Base-by-base conservation (phyloP, 2,797 vertebrate species). In the Microctenopoma lineatum region DNA sequence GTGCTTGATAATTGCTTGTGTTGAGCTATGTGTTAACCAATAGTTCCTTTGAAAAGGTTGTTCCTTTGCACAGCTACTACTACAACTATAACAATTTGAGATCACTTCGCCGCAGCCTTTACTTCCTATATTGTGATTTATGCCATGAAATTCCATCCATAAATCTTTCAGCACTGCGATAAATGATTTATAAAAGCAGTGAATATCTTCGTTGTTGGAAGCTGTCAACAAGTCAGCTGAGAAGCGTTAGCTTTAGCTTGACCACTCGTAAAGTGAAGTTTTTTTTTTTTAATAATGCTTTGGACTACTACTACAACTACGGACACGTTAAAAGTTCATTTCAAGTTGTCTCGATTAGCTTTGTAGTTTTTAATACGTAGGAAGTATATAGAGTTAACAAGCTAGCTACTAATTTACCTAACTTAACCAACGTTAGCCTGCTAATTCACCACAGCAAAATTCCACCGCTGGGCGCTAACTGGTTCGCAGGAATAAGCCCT, bases 361-460 rank as follows among this genome's bases (percentile, higher is more conserved):
- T 29, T 21, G 21, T 1, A 15, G 45, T 50, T 42, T 34, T 53
- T 63, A 44, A 59, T 70, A 34, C 34, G 29, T 21, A 21, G 21
- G 21, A 21, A 67, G 12, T 44, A 44, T n/a, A 4, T 44, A 16
- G 3, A 41, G 16, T 16, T 80, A 70, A 70, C 79, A 45, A 11
- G 63, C 60, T 77, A 75, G 68, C 68, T 51, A 60, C 57, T 62
- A 69, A 65, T 45, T 25, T 34, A 59, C 72, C 52, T 72, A 65
- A 52, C 27, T 52, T 62, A 59, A 41, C 61, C 66, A 2, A 14
- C 36, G 29, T 42, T 71, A 66, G 64, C 70, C 25, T 64, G 61
- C 59, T 66, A 32, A 26, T 7, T 53, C 42, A 14, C n/a, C 8
- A 29, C 29, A 60, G 29, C 39, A 52, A 27, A 9, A 45, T 13